Conservation (phyloP, 2,888 invertebrate genomes). For the Anorthoa munda region DNA sequence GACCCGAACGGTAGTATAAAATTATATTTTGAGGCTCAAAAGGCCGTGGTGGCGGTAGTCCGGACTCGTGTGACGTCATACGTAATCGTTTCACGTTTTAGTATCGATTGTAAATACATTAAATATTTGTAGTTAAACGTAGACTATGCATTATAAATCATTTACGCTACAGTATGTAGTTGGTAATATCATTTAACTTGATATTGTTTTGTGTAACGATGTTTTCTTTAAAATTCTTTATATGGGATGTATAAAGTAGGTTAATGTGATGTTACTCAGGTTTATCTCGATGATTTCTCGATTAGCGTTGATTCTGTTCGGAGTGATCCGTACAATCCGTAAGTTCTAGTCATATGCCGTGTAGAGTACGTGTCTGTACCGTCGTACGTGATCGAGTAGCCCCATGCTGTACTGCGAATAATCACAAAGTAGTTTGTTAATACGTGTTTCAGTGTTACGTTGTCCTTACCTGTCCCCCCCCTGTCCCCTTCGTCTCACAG, state of each 20-base stretch:
- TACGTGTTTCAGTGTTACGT: constrained; percentile 74
- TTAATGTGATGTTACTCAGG: constrained; percentile 75
- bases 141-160: constrained; percentile 81
- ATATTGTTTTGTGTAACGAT: constrained; percentile 69
- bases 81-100: constrained; percentile 84
- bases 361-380: constrained; percentile 79
- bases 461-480: constrained; percentile 47
- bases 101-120: constrained; percentile 88
- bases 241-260: constrained; percentile 90
- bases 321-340: constrained; percentile 82
- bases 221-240: constrained; percentile 69
- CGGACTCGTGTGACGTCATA: constrained; percentile 83
- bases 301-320: constrained; percentile 74
- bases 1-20: constrained; percentile 83
- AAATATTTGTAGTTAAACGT: constrained; percentile 78
- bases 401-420: constrained; percentile 79
- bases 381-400: constrained; percentile 84
- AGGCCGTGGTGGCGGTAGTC: constrained; percentile 77
- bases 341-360: constrained; percentile 85
- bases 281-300: constrained; percentile 61
- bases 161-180: constrained; percentile 75
- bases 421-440: constrained; percentile 79
- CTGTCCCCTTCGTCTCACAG: constrained; percentile 66
- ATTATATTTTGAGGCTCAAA: constrained; percentile 85
- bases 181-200: constrained; percentile 70